Evolutionary conservation across 2,797 vertebrate genomes (phyloP), one percentile per base, ranked within the genome.

Genomic region (Naso thynnoides): DNA sequence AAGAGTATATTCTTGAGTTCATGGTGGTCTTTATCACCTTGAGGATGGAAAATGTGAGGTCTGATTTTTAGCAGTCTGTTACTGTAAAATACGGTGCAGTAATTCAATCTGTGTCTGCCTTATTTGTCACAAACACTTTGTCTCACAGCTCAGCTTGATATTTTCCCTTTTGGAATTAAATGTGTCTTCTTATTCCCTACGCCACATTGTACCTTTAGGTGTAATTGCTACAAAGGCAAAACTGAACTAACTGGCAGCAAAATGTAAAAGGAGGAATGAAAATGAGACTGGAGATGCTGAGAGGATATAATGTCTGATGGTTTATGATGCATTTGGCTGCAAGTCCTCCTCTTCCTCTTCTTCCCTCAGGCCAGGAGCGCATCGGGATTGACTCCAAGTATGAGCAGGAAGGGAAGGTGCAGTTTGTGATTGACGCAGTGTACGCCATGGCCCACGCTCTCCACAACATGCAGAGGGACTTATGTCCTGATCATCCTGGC

Each of bases 361-460:
- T 54, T 53, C 60, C 54, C 89, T 84, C 93, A 99, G 98, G 98
- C 57, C 96, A 98, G 92, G 98, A 99, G 89, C 94, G 98, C 69
- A 99, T 99, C 47, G 97, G 97, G 58, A 95, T 94, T 19, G 96
- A 99, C 89, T 99, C 98, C 13, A 96, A 91, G 79, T 99, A 98
- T 18, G 97, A 99, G 89, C 98, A 99, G 91, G 98, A 99, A 73
- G 98, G 97, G 31, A 98, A 98, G 92, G 98, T 99, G 66, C 98
- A 99, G 93, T 99, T 99, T n/a, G 98, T 99, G 85, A 98, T 99
- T 21, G 98, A 99, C 0, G 97, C 97, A 0, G 97, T 99, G 61
- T 99, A 99, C 0, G 95, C 97, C 41, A 98, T 99, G 96, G 98
- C 98, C 6, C 97, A 99, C 1, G 98, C 98, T 0, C 95, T 99